Evolutionary conservation across 2,888 invertebrate genomes (phyloP).

Genomic region (Microdon myrmicae): DNA sequence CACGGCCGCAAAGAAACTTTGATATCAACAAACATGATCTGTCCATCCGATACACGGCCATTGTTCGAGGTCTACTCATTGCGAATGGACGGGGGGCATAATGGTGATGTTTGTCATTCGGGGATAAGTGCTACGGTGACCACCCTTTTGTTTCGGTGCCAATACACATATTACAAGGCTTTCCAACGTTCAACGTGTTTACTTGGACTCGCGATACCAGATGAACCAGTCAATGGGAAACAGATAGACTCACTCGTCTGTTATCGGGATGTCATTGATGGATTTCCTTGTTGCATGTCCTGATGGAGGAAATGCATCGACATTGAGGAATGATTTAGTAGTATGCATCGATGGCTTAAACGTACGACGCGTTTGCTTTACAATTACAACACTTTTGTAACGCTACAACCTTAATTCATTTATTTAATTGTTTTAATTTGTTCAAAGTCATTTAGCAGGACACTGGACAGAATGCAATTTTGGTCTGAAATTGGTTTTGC

Average conservation of each 20-base stretch:
- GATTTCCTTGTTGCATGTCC: slow-evolving; percentile 39
- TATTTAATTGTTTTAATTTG: slow-evolving; percentile 46
- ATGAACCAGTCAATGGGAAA: slow-evolving; percentile 23
- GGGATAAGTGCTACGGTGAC: slow-evolving; percentile 21
- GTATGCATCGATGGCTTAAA: slow-evolving; percentile 11
- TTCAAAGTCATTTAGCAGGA: slow-evolving; percentile 33
- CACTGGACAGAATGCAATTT: slow-evolving; percentile 26
- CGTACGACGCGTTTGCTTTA: slow-evolving; percentile 4
- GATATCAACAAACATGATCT: slow-evolving; percentile 41
- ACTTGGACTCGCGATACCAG: slow-evolving; percentile 18
- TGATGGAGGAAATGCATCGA: slow-evolving; percentile 18
- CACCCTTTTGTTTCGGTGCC: slow-evolving; percentile 24
- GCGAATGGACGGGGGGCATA: slow-evolving; percentile 34
- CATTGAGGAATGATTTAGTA: slow-evolving; percentile 25
- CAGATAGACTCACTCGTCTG: slow-evolving; percentile 29
- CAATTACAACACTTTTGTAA: slow-evolving; percentile 4
- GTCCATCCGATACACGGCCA: slow-evolving; percentile 16
- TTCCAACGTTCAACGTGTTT: slow-evolving; percentile 23
- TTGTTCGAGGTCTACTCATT: slow-evolving; percentile 36
- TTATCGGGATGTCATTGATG: slow-evolving; percentile 45
- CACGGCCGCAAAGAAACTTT: slow-evolving; percentile 31
- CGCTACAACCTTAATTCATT: slow-evolving; percentile 18
- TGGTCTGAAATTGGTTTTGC: neutral
- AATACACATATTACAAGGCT: slow-evolving; percentile 30
- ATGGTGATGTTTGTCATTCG: slow-evolving; percentile 23